A percentile compares a stretch with the other conserved stretches of the same genome.
phyloP scores from a whole-genome alignment of 2,113 vertebrate species.

The Trematocara variabile region DNA sequence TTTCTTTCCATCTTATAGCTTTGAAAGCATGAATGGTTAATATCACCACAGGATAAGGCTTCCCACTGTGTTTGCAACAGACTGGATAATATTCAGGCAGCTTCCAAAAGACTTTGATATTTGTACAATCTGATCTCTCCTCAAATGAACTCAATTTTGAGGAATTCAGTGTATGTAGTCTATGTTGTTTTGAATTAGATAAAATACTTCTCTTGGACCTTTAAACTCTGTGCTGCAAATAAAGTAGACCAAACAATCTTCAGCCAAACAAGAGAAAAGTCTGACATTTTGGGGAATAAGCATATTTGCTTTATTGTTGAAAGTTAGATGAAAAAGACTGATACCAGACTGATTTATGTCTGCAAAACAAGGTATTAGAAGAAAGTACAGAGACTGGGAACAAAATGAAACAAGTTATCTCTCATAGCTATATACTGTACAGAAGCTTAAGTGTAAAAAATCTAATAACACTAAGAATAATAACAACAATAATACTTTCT shows the following conservation, averaged over 20 bases:
- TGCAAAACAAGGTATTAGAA: neutral
- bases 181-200: neutral
- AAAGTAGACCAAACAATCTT: neutral
- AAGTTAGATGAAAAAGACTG: neutral
- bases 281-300: neutral
- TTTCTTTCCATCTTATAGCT: neutral
- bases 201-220: neutral
- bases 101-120: constrained; percentile 4
- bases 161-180: neutral
- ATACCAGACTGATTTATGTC: neutral
- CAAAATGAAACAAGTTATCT: neutral
- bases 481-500: neutral
- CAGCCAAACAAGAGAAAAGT: neutral
- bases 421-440: neutral
- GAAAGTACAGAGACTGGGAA: neutral
- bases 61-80: neutral
- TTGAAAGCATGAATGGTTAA: constrained; percentile 16
- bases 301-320: neutral
- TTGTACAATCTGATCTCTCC: neutral
- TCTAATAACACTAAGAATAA: neutral
- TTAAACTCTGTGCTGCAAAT: neutral
- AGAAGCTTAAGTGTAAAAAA: neutral
- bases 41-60: neutral
- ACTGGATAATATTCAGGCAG: neutral
- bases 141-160: neutral